Evolutionary conservation across 2,888 invertebrate species (phyloP).

Genomic region (Linyphia triangularis): DNA sequence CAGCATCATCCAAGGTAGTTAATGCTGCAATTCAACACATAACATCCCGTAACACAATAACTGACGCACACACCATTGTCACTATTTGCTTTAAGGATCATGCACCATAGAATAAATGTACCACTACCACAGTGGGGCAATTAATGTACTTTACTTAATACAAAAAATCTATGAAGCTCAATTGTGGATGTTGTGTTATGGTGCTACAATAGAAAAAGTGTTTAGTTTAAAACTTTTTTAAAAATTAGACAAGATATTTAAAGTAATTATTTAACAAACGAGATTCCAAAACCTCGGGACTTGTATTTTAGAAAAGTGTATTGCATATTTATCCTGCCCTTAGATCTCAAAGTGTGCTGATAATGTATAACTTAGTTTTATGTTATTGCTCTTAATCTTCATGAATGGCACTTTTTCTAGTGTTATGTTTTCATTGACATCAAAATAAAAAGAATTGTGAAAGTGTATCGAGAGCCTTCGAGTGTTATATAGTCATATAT

Average conservation of each 20-base stretch:
- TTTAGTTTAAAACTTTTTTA: slow-evolving; percentile 37
- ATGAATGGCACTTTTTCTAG: slow-evolving; percentile 37
- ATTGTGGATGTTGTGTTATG: slow-evolving; percentile 66
- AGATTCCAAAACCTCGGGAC: slow-evolving; percentile 4
- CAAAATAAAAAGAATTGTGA: slow-evolving; percentile 33
- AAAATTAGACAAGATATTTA: slow-evolving; percentile 31
- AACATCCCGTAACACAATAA: slow-evolving; percentile 18
- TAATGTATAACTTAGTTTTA: slow-evolving; percentile 32
- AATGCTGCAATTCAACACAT: background rate
- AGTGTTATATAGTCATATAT: slow-evolving; percentile 64
- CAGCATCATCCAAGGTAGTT: too few species aligned
- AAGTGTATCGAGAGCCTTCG: slow-evolving; percentile 64
- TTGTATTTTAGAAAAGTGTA: slow-evolving; percentile 37
- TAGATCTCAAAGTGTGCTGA: slow-evolving; percentile 31
- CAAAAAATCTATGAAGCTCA: slow-evolving; percentile 41
- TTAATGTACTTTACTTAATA: slow-evolving; percentile 47
- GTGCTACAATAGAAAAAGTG: slow-evolving; percentile 64
- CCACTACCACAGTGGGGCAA: slow-evolving; percentile 32
- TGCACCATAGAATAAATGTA: slow-evolving; percentile 43
- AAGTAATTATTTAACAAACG: slow-evolving; percentile 11
- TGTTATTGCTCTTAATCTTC: slow-evolving; percentile 25
- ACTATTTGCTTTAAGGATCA: slow-evolving; percentile 42
- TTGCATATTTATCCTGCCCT: slow-evolving; percentile 71
- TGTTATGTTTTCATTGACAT: slow-evolving; percentile 27
- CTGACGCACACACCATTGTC: slow-evolving; percentile 34